A percentile compares a stretch with the other conserved stretches of the same genome.
These are phyloP conservation scores for Lycaena phlaeas DNA, from an alignment of 2,888 invertebrate species.

Conservation along the genomic window DNA sequence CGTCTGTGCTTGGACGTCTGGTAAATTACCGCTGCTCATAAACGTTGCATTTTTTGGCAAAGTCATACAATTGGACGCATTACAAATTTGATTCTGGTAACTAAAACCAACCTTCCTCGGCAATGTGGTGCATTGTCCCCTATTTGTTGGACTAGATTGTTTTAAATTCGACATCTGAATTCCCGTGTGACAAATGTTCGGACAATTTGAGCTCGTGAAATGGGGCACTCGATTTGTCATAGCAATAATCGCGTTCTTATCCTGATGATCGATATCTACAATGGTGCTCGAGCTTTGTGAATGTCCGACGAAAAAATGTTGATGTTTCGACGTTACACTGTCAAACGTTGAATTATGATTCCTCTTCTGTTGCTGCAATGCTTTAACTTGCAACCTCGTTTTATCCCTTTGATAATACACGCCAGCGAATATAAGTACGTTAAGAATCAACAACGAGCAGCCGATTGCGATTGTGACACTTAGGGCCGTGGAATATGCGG, in stretches of 20 bases:
- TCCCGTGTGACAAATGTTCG: slow-evolving; percentile 73
- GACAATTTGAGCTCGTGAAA: slow-evolving; percentile 61
- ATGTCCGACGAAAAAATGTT: slow-evolving; percentile 84
- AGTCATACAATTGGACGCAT: slow-evolving; percentile 71
- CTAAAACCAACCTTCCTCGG: slow-evolving; percentile 65
- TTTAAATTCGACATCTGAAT: slow-evolving; percentile 70
- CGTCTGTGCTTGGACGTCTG: slow-evolving; percentile 66
- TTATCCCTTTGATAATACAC: slow-evolving; percentile 88
- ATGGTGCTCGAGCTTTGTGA: slow-evolving; percentile 87
- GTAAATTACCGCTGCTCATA: slow-evolving; percentile 56
- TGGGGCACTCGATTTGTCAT: slow-evolving; percentile 66
- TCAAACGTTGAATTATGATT: slow-evolving; percentile 67
- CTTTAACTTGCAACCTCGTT: slow-evolving; percentile 84
- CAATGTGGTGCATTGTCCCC: slow-evolving; percentile 60
- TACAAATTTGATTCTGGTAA: slow-evolving; percentile 62
- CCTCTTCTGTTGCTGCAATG: slow-evolving; percentile 79
- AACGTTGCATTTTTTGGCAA: slow-evolving; percentile 74
- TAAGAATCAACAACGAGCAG: slow-evolving; percentile 84
- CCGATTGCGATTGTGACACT: slow-evolving; percentile 87
- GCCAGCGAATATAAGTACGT: slow-evolving; percentile 87
- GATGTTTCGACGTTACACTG: slow-evolving; percentile 79
- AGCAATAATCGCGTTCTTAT: slow-evolving; percentile 66
- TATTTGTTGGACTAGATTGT: slow-evolving; percentile 55
- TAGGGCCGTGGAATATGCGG: slow-evolving; percentile 82
- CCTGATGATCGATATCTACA: slow-evolving; percentile 88